These are phyloP conservation scores for Onychomys torridus DNA, from an alignment of 2,797 vertebrate genomes.

Conservation along the genomic window DNA sequence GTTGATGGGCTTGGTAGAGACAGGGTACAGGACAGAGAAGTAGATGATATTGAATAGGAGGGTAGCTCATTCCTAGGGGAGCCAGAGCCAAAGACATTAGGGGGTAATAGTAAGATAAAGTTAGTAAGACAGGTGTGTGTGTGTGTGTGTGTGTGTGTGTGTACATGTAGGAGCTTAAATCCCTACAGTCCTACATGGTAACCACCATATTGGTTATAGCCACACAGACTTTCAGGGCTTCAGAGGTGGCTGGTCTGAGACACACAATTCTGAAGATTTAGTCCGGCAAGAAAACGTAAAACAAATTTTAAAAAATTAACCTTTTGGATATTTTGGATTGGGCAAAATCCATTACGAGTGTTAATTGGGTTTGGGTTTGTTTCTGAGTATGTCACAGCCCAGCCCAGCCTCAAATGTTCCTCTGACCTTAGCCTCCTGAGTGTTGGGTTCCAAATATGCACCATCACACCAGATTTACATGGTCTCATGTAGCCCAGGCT, in stretches of 20 bases:
- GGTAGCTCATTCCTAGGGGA: not conserved
- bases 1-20: not conserved
- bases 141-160: no score
- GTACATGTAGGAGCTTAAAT: not conserved
- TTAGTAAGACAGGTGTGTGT: not conserved
- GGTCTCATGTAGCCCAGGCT: not conserved
- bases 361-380: not conserved
- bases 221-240: not conserved
- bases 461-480: not conserved
- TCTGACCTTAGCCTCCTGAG: not conserved
- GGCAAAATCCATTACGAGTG: not conserved
- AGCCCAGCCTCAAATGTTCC: not conserved
- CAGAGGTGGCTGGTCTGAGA: not conserved
- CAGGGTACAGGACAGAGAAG: not conserved
- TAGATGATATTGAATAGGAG: no score
- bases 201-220: not conserved
- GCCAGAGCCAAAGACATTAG: not conserved
- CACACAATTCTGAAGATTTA: not conserved
- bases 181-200: not conserved
- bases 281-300: not conserved
- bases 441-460: not conserved
- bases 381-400: not conserved
- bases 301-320: not conserved
- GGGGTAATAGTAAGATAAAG: not conserved
- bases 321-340: not conserved